These are phyloP conservation scores for Phyllopteryx taeniolatus DNA, from an alignment of 2,113 vertebrate species.

Conservation along the genomic window DNA sequence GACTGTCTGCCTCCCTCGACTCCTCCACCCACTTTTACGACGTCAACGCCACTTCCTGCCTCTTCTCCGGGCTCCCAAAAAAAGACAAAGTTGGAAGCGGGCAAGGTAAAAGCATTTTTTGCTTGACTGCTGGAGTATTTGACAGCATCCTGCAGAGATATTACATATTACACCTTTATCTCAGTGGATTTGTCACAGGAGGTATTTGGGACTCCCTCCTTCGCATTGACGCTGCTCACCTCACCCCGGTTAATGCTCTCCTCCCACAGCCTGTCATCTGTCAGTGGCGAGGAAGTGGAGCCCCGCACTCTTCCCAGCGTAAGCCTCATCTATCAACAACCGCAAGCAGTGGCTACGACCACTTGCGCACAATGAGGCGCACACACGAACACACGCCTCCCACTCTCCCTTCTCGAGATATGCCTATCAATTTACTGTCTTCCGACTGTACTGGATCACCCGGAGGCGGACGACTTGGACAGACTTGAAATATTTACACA, in stretches of 20 bases:
- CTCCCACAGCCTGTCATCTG: slow-evolving; percentile 54
- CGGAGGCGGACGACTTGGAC: slow-evolving; percentile 41
- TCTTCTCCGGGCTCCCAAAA: slow-evolving; percentile 14
- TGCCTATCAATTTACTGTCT: slow-evolving; percentile 61
- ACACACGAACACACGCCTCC: slow-evolving; percentile 15
- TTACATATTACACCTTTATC: slow-evolving; percentile 41
- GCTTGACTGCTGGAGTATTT: neutral
- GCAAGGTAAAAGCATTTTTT: neutral
- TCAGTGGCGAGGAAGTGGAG: slow-evolving; percentile 53
- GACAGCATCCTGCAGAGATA: slow-evolving; percentile 27
- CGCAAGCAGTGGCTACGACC: slow-evolving; percentile 54
- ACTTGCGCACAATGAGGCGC: slow-evolving; percentile 37
- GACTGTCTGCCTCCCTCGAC: slow-evolving; percentile 57
- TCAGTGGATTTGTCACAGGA: slow-evolving; percentile 40
- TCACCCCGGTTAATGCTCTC: slow-evolving; percentile 50
- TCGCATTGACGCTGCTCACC: slow-evolving; percentile 24
- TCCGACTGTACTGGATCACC: slow-evolving; percentile 49
- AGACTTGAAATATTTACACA: slow-evolving; percentile 61
- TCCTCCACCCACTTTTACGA: slow-evolving; percentile 16
- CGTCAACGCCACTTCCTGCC: slow-evolving; percentile 2
- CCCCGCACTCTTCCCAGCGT: slow-evolving; percentile 44
- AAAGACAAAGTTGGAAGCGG: slow-evolving; percentile 6
- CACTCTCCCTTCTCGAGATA: slow-evolving; percentile 29
- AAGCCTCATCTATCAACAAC: slow-evolving; percentile 62
- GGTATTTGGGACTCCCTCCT: slow-evolving; percentile 48